These are phyloP conservation scores for Potamarius usumacintae DNA, from an alignment of 2,113 vertebrate genomes.

Conservation along the genomic window DNA sequence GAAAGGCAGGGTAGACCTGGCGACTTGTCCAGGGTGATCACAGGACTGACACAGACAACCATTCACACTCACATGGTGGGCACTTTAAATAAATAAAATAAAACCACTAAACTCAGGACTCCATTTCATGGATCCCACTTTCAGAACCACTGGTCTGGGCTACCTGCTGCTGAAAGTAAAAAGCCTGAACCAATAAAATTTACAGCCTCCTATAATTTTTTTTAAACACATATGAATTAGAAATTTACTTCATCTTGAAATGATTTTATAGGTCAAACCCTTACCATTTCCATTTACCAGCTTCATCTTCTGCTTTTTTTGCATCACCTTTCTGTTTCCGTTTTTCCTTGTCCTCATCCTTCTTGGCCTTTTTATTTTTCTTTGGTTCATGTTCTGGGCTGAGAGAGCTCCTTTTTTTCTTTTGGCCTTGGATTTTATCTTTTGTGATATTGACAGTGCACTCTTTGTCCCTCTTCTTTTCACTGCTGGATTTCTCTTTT, in stretches of 20 bases:
- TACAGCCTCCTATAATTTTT: background rate
- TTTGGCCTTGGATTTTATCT: constrained; percentile 21
- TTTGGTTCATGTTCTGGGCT: constrained; percentile 15
- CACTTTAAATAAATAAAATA: too few species aligned
- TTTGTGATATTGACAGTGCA: constrained; percentile 1
- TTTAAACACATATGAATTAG: background rate
- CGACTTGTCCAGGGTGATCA: too few species aligned
- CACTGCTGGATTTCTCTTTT: constrained; percentile 4
- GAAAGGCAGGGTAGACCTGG: too few species aligned
- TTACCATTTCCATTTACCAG: constrained; percentile 57
- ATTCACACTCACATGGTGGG: too few species aligned
- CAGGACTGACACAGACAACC: too few species aligned
- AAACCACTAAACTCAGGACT: too few species aligned
- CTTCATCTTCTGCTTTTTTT: constrained; percentile 32
- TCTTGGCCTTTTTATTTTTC: constrained; percentile 32
- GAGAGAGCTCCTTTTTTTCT: constrained; percentile 33
- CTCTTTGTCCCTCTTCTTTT: constrained; percentile 4
- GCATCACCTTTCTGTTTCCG: constrained; percentile 4
- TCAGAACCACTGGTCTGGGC: background rate
- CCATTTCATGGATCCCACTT: background rate
- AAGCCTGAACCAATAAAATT: background rate
- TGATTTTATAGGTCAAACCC: constrained; percentile 6
- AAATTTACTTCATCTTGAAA: background rate
- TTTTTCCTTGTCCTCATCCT: constrained; percentile 10
- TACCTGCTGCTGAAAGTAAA: background rate